These are phyloP conservation scores for Myoxocephalus aenaeus DNA, from an alignment of 2,797 vertebrate genomes.

Conservation along the genomic window DNA sequence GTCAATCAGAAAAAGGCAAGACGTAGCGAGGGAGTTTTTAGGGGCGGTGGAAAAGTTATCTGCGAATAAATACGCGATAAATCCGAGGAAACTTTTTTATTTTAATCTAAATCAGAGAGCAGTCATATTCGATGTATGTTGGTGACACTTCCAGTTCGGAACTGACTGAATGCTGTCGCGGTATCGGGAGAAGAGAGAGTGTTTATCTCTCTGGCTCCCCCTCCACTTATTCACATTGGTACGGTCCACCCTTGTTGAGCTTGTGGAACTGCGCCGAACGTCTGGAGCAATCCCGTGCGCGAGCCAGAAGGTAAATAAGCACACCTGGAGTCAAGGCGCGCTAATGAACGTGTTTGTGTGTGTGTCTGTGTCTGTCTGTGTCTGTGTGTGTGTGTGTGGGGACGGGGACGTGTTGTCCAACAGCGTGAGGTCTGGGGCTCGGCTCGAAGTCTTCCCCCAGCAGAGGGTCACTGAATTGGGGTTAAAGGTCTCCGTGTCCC, in stretches of 20 bases:
- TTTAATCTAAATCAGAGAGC: fast-evolving
- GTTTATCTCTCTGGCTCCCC: background rate
- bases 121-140: fast-evolving
- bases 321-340: conserved; percentile 35
- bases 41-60: conserved; percentile 43
- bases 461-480: background rate
- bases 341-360: too few relatives aligned
- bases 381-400: too few relatives aligned
- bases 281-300: conserved; percentile 46
- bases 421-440: background rate
- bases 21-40: conserved; percentile 36
- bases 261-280: conserved; percentile 53
- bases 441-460: background rate
- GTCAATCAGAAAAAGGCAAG: conserved; percentile 78
- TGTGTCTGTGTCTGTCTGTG: too few relatives aligned
- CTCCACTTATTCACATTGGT: conserved; percentile 57
- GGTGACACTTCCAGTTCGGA: background rate
- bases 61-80: fast-evolving
- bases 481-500: background rate
- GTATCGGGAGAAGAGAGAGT: background rate
- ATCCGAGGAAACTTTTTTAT: fast-evolving
- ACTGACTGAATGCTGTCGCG: background rate
- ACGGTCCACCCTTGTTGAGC: conserved; percentile 62
- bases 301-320: conserved; percentile 58
- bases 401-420: too few relatives aligned